Base-by-base conservation (phyloP, 2,113 vertebrate species). In the Apaloderma vittatum region DNA sequence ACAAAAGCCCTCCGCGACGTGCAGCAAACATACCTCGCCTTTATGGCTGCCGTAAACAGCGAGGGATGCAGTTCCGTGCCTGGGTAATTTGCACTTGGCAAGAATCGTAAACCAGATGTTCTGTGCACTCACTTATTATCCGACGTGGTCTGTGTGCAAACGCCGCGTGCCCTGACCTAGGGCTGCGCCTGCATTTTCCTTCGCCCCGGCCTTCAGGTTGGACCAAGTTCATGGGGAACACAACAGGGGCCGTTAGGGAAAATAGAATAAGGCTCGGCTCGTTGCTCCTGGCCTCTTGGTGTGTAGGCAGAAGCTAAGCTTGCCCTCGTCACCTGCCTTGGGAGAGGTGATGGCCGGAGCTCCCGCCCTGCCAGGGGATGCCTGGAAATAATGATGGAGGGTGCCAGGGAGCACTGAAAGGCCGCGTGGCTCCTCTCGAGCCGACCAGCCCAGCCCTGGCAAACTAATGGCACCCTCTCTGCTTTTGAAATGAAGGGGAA, bases 271-370 rank as follows among this genome's bases (percentile, higher is more conserved):
- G 15, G 7, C 13, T 29, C 20, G 73, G 36, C 34, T n/a, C 8
- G 32, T 12, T 8, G 70, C 61, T 16, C 18, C 72, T 66, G 34
- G 16, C 17, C 12, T 55, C 49, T 34, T 32, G 26, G 15, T 22
- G 51, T 8, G 34, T 22, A 13, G 19, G 58, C 21, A 34, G 70
- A 21, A 73, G 48, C 52, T 59, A 22, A 80, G 22, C 68, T 79
- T 1, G 0, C 12, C 23, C 55, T 51, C 5, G 6, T 32, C 73
- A 34, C 48, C 45, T 32, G 15, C 0, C 2, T 18, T 11, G 15
- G 57, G 46, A 71, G 52, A 9, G 30, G 22, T 32, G 48, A 15
- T 14, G 10, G 78, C 37, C 14, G 11, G 43, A 36, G 74, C 20
- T 74, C 52, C n/a, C 52, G 15, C 66, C 40, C 19, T 12, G 66